Evolutionary conservation across 2,797 vertebrate genomes (phyloP), one percentile per base, ranked within the genome.

Genomic region (Tangara arthus): DNA sequence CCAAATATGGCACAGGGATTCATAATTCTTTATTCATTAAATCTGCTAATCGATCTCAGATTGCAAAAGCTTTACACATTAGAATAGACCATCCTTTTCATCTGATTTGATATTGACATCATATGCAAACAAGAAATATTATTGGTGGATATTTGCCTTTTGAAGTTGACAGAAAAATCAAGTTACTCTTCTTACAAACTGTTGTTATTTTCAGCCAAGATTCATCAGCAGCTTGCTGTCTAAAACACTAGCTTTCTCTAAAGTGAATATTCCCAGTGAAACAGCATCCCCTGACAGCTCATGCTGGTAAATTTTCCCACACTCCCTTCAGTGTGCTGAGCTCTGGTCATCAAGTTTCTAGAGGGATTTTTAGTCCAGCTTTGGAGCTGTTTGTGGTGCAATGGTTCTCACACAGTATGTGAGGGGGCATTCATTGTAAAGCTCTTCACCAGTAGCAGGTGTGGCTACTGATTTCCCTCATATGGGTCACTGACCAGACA

Each of bases 401-500:
- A 4, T 56, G 39, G 24, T 65, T 78, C 56, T n/a, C 82, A 61
- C 61, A 55, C 39, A 52, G 39, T 34, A 9, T 35, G 28, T 82
- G 18, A 28, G 23, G 17, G 3, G 2, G 2, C 3, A 19, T 73
- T 20, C 53, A 37, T 12, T 79, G 34, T 50, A 90, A 64, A 90
- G 30, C 65, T 87, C 27, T 46, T 70, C 59, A 66, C 55, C 44
- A 69, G 68, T 16, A 81, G 61, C 28, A 70, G 35, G 22, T 55
- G 28, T 53, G 69, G 64, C 60, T 57, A 70, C 82, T 73, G 30
- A 55, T 89, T 79, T 87, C 68, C 52, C 86, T 94, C 87, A 91
- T 78, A 49, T 69, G 94, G 73, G 93, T 95, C 90, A 95, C 83
- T 91, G 72, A 90, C 88, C 82, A 95, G 87, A 95, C 94, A 95